A percentile compares a stretch with the other conserved stretches of the same genome.
phyloP scores from a whole-genome alignment of 2,888 invertebrate genomes.

The Caenorhabditis drosophilae region DNA sequence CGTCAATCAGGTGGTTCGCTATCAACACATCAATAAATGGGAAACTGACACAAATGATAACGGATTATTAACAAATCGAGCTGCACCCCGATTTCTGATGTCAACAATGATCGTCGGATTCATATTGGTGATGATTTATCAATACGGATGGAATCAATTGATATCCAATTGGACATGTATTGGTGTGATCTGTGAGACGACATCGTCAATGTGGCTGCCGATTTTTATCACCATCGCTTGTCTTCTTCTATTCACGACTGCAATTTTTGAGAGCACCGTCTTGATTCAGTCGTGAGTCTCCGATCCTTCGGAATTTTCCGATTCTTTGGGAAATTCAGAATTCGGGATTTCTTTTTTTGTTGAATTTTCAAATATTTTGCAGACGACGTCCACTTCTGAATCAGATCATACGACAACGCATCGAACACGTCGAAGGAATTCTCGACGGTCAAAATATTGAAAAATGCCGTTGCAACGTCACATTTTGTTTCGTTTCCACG shows the following conservation, averaged over 20 bases:
- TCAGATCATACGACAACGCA: slow-evolving; percentile 14
- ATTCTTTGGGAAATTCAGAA: too few species aligned
- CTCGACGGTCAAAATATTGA: slow-evolving; percentile 23
- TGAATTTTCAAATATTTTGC: too few species aligned
- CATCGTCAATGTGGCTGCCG: slow-evolving; percentile 25
- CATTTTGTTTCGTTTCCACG: slow-evolving; percentile 13
- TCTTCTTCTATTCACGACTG: slow-evolving; percentile 13
- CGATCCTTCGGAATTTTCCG: too few species aligned
- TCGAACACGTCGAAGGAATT: slow-evolving; percentile 22
- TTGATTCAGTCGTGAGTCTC: too few species aligned
- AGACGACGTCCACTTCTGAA: slow-evolving; percentile 30
- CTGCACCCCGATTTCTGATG: slow-evolving; percentile 14
- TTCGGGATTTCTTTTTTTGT: too few species aligned
- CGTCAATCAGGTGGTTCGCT: slow-evolving; percentile 37
- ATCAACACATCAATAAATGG: slow-evolving; percentile 30
- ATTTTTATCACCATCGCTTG: slow-evolving; percentile 14
- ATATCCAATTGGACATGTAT: slow-evolving; percentile 34
- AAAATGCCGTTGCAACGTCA: slow-evolving; percentile 28
- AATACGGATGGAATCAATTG: slow-evolving; percentile 27
- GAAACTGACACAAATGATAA: slow-evolving; percentile 18
- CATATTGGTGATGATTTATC: slow-evolving; percentile 12
- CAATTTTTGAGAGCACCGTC: slow-evolving; percentile 26
- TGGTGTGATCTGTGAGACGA: slow-evolving; percentile 28
- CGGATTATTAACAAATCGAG: slow-evolving; percentile 13
- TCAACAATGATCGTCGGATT: slow-evolving; percentile 8